Evolutionary conservation across 2,888 invertebrate genomes (phyloP).

Genomic region (Lamproptera curius): DNA sequence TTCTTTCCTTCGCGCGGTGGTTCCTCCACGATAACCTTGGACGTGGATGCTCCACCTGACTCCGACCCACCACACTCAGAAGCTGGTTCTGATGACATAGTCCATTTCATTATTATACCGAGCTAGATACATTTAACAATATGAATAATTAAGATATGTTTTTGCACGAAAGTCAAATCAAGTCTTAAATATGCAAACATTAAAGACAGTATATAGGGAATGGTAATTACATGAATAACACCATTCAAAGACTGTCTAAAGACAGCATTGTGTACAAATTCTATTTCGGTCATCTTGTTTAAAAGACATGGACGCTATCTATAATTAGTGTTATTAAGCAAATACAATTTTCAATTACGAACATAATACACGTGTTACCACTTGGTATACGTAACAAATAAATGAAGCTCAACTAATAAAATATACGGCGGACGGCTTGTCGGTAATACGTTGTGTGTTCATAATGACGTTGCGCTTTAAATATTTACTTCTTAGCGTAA

Average conservation of each 20-base stretch:
- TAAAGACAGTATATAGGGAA: too few species aligned
- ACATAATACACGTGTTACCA: not conserved
- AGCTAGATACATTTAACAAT: too few species aligned
- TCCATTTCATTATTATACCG: too few species aligned
- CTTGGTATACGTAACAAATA: slow-evolving; percentile 12
- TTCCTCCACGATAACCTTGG: slow-evolving; percentile 42
- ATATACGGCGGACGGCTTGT: slow-evolving; percentile 13
- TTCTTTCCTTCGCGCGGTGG: slow-evolving; percentile 32
- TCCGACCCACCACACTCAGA: slow-evolving; percentile 61
- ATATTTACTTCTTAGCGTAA: slow-evolving; percentile 15
- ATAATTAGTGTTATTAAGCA: not conserved
- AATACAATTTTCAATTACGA: not conserved
- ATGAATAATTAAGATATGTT: too few species aligned
- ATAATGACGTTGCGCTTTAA: slow-evolving; percentile 20
- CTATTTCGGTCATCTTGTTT: not conserved
- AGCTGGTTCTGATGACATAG: slow-evolving; percentile 46
- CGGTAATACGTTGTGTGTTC: slow-evolving; percentile 4
- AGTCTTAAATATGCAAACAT: too few species aligned
- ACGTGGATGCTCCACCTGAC: slow-evolving; percentile 50
- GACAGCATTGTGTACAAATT: not conserved
- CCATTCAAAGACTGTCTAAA: not conserved
- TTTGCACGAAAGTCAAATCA: too few species aligned
- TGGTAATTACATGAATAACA: too few species aligned
- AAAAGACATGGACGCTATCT: not conserved
- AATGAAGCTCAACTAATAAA: slow-evolving; percentile 10